Evolutionary conservation across 2,888 invertebrate species (phyloP).

Genomic region (Drosophila histrio): DNA sequence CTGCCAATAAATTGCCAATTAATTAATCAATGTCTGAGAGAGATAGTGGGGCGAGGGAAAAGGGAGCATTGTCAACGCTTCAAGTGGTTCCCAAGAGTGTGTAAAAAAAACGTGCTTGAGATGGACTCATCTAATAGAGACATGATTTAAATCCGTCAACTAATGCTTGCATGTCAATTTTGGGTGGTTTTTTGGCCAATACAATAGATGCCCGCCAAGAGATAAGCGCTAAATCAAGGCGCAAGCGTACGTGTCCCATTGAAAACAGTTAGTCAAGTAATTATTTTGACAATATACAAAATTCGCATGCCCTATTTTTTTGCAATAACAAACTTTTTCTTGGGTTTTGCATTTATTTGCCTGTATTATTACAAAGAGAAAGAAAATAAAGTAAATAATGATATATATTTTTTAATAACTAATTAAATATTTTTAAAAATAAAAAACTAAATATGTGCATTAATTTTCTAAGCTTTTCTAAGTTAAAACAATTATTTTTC

Average conservation of each 20-base stretch:
- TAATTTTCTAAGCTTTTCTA: too few species aligned
- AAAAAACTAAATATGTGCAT: too few species aligned
- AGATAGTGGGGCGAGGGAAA: not conserved
- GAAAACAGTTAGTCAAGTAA: too few species aligned
- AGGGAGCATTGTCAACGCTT: slow-evolving; percentile 36
- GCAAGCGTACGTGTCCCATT: slow-evolving; percentile 57
- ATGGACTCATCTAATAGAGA: slow-evolving; percentile 44
- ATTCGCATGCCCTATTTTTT: too few species aligned
- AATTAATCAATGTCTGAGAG: slow-evolving; percentile 67
- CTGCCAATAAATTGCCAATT: slow-evolving; percentile 53
- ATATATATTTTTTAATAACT: too few species aligned
- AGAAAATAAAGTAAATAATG: too few species aligned
- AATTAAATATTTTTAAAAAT: too few species aligned
- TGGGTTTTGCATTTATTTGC: too few species aligned
- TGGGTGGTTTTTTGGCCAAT: slow-evolving; percentile 3
- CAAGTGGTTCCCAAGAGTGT: slow-evolving; percentile 38
- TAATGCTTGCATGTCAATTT: slow-evolving; percentile 62
- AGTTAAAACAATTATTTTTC: too few species aligned
- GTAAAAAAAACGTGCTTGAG: slow-evolving; percentile 35
- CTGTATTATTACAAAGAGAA: too few species aligned
- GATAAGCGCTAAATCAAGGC: slow-evolving; percentile 63
- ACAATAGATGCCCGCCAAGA: slow-evolving; percentile 45
- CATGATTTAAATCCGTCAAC: slow-evolving; percentile 55
- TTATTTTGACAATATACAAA: too few species aligned
- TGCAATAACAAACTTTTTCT: too few species aligned